Base-by-base conservation (phyloP, 2,888 invertebrate species). In the Tinea trinotella region DNA sequence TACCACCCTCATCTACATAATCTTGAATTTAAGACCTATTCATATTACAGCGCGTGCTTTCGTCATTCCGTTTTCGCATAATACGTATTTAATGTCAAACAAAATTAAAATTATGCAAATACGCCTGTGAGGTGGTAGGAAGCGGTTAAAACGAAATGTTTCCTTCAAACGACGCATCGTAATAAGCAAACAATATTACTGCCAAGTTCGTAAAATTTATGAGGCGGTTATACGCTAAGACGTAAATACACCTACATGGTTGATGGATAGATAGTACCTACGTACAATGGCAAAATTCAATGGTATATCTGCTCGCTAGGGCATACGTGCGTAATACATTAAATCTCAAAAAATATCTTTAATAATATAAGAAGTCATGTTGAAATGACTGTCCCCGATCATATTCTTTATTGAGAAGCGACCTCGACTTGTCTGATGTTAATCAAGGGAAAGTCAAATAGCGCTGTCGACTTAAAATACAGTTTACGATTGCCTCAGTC, bases 141-240 rank as follows among this genome's bases (percentile, higher is more conserved):
- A 65, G 66, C 63, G 64, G 65, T 67, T 68, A 65, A 66, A 70
- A 67, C 64, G 62, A 62, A 65, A 64, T 65, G 64, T 68, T 71
- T 66, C 66, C 57, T 59, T 64, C 62, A 62, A 70, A 73, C 68
- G 64, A 66, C 65, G 71, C 67, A 64, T 68, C 65, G 68, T 74
- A 71, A 77, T 74, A 76, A 73, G 67, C 67, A 68, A 76, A 75
- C 74, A 74, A 72, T 76, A 79, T 71, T 73, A 75, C 74, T 65
- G 56, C 61, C 56, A 67, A 70, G 73, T 76, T 73, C 74, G 72
- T 76, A 74, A 79, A 80, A 74, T 79, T 77, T 78, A 80, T 70
- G 74, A 73, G 64, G 70, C 67, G 72, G 74, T 81, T 80, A 76
- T 79, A 72, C 67, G 66, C 62, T 59, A 68, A 68, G 71, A 68